phyloP scores from a whole-genome alignment of 2,113 vertebrate genomes.

The Puma concolor region DNA sequence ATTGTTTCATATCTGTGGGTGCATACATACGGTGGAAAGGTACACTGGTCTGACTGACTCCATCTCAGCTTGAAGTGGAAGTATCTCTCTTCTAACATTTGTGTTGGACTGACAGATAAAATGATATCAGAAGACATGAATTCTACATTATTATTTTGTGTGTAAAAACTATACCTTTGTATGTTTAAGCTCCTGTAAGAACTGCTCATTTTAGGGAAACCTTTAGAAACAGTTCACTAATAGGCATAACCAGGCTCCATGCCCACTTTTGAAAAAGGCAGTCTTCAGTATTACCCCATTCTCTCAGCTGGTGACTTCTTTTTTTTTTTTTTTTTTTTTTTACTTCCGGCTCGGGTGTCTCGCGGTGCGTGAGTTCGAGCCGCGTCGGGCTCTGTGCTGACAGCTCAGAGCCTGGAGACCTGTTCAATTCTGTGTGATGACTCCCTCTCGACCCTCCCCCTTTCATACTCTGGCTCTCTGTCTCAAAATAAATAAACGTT shows the following conservation, averaged over 20 bases:
- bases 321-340: neutral
- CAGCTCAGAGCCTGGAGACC: no score
- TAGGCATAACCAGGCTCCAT: neutral
- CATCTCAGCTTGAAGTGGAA: neutral
- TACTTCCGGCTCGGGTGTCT: no score
- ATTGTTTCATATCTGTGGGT: neutral
- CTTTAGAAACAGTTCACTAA: neutral
- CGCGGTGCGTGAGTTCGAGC: no score
- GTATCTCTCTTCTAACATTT: neutral
- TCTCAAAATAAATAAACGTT: no score
- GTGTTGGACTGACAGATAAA: neutral
- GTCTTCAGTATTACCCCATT: neutral
- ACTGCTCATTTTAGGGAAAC: neutral
- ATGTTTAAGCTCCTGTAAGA: neutral
- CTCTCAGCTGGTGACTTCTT: neutral
- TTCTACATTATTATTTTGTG: neutral
- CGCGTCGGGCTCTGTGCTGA: no score
- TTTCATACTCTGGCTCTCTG: no score
- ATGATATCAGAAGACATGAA: constrained; percentile 17
- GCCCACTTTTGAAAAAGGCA: neutral
- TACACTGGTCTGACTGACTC: neutral
- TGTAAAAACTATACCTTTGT: neutral
- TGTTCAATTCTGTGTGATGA: no score
- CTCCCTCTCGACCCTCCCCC: no score
- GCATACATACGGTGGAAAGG: neutral